These are phyloP conservation scores for Tenthredo scrophulariae DNA, from an alignment of 2,888 invertebrate genomes.

Conservation along the genomic window DNA sequence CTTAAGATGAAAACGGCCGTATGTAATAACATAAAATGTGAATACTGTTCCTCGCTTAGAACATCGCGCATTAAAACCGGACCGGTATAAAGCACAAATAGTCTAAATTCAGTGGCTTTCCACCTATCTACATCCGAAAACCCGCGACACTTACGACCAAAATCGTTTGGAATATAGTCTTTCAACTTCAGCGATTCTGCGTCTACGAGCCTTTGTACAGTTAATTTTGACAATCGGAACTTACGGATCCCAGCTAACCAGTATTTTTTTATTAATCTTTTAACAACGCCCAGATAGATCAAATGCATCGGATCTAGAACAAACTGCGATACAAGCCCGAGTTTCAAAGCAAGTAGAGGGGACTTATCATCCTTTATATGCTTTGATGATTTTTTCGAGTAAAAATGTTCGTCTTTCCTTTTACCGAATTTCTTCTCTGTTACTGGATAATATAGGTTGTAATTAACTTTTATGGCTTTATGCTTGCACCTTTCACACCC, in stretches of 20 bases:
- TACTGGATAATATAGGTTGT: neutral
- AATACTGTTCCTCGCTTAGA: slow-evolving; percentile 50
- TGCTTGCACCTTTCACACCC: neutral
- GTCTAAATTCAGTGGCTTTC: slow-evolving; percentile 62
- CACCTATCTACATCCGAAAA: slow-evolving; percentile 48
- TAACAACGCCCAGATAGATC: slow-evolving; percentile 14
- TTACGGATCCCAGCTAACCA: slow-evolving; percentile 11
- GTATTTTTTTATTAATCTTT: slow-evolving; percentile 11
- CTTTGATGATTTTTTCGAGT: neutral
- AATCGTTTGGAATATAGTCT: slow-evolving; percentile 3
- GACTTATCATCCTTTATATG: neutral
- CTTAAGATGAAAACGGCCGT: neutral
- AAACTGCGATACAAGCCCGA: slow-evolving; percentile 17
- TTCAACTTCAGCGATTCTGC: neutral
- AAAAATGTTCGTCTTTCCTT: neutral
- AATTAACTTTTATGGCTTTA: neutral
- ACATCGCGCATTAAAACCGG: slow-evolving; percentile 59
- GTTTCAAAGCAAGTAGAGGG: neutral
- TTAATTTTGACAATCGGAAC: neutral
- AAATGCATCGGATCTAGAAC: slow-evolving; percentile 32
- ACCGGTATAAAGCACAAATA: slow-evolving; percentile 63
- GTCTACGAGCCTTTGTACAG: neutral
- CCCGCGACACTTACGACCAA: slow-evolving; percentile 1
- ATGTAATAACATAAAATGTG: slow-evolving; percentile 41
- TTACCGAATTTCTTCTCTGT: neutral